Conservation (phyloP, 2,113 vertebrate species). For the Cervus canadensis region DNA sequence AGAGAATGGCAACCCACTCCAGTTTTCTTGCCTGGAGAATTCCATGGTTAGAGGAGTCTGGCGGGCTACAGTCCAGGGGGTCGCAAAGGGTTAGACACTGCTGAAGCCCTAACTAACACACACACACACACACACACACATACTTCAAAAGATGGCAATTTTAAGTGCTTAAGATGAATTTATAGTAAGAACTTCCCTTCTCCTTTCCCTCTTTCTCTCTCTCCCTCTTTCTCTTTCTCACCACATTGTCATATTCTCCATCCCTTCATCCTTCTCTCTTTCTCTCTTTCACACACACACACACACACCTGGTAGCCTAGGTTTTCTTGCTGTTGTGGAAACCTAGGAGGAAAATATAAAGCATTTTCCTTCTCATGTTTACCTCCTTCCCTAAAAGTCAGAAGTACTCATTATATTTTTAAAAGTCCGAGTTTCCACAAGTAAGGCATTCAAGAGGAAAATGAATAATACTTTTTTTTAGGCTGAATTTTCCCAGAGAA, state of each 20-base stretch:
- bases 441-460: not conserved
- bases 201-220: too few species aligned
- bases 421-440: not conserved
- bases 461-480: not conserved
- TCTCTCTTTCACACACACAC: not conserved
- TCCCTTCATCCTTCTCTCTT: not conserved
- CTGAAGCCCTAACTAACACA: not conserved
- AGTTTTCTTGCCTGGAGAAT: not conserved
- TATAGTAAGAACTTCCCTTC: not conserved
- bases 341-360: not conserved
- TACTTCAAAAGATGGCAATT: not conserved
- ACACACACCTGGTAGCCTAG: not conserved
- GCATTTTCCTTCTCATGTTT: not conserved
- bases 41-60: not conserved
- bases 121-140: not conserved
- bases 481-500: not conserved
- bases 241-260: not conserved
- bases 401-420: not conserved
- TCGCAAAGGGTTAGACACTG: not conserved
- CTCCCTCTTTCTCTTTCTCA: not conserved
- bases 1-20: not conserved
- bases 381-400: not conserved
- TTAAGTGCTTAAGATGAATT: not conserved
- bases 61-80: not conserved
- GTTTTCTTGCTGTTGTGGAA: not conserved